Percentiles rank a stretch among this genome's conserved stretches.
Evolutionary conservation across 2,888 invertebrate species (phyloP).

Genomic region (Tetanocera ferruginea): DNA sequence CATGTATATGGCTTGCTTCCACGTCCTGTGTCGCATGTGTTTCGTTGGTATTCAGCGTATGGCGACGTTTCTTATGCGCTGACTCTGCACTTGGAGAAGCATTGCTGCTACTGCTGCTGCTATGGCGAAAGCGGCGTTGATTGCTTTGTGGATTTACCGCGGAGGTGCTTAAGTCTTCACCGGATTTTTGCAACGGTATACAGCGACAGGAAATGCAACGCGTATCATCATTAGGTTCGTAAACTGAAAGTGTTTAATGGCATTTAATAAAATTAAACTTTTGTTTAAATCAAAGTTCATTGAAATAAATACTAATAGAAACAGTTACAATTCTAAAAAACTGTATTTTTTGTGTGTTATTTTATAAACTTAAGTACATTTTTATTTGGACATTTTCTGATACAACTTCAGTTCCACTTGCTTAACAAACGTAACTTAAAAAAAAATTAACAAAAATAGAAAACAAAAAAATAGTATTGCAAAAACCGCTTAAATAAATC

Average conservation of each 20-base stretch:
- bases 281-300: background rate
- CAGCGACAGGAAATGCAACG: constrained; percentile 15
- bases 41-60: background rate
- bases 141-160: background rate
- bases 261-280: background rate
- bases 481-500: background rate
- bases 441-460: background rate
- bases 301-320: background rate
- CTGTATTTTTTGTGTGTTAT: background rate
- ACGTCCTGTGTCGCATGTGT: background rate
- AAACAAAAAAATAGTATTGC: background rate
- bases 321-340: background rate
- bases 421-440: background rate
- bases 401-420: background rate
- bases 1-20: constrained; percentile 41
- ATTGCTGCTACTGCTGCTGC: constrained; percentile 15
- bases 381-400: background rate
- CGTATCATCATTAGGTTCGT: background rate
- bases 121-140: constrained; percentile 12
- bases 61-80: constrained; percentile 8
- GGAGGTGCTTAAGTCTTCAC: background rate
- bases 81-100: background rate
- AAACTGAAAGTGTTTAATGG: constrained; percentile 6
- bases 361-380: constrained; percentile 5
- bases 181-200: background rate